These are phyloP conservation scores for Ochropacha duplaris DNA, from an alignment of 2,888 invertebrate genomes.

Conservation along the genomic window DNA sequence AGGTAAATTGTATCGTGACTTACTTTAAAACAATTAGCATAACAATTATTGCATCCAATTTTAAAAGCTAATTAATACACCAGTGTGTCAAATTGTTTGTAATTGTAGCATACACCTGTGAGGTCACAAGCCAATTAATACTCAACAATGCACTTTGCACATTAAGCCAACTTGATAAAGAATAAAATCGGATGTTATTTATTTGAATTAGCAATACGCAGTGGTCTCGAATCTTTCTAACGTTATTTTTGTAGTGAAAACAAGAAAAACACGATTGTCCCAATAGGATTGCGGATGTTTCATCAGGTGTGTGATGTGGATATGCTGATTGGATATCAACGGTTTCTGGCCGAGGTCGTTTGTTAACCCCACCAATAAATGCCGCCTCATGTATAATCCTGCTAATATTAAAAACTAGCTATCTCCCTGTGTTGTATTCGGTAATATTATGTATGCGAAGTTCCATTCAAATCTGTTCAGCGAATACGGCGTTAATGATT, in stretches of 20 bases:
- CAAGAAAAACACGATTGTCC: constrained; percentile 56
- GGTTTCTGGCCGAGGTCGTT: constrained; percentile 63
- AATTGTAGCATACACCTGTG: constrained; percentile 15
- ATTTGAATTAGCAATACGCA: constrained; percentile 8
- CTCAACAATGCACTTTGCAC: constrained; percentile 6
- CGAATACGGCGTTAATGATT: too few relatives aligned
- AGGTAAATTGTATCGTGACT: constrained; percentile 19
- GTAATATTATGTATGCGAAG: too few relatives aligned
- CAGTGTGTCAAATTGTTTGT: constrained; percentile 29
- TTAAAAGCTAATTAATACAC: constrained; percentile 24
- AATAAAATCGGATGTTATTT: constrained; percentile 6
- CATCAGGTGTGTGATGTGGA: constrained; percentile 32
- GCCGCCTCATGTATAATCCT: constrained; percentile 4
- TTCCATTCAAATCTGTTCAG: too few relatives aligned
- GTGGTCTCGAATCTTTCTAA: constrained; percentile 21
- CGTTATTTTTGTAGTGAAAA: constrained; percentile 46
- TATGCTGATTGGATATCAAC: constrained; percentile 57
- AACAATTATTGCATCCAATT: constrained; percentile 15
- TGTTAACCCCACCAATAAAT: constrained; percentile 53
- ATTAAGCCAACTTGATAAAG: constrained; percentile 6
- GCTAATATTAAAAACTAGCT: too few relatives aligned
- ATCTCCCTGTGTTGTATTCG: too few relatives aligned
- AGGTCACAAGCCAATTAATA: constrained; percentile 16
- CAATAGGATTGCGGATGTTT: constrained; percentile 59
- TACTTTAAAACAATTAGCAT: constrained; percentile 6